Evolutionary conservation across 2,797 vertebrate genomes (phyloP).

Genomic region (Pantherophis vulpinus): DNA sequence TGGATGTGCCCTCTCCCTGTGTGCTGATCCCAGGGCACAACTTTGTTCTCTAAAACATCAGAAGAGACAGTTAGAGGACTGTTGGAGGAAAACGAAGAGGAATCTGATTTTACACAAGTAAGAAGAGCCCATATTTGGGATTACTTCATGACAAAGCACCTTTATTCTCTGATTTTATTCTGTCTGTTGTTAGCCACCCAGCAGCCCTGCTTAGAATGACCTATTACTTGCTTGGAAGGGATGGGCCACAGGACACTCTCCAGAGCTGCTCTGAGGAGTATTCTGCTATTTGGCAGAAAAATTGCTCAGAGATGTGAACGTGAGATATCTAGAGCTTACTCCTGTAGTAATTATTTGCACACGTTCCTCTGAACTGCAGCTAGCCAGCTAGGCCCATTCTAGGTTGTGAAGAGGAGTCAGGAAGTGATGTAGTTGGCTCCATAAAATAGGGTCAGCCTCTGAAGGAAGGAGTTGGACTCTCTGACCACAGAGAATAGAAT

Average conservation of each 20-base stretch:
- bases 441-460: background rate
- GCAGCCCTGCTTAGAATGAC: background rate
- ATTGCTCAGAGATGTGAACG: background rate
- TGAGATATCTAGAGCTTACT: background rate
- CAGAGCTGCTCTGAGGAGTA: background rate
- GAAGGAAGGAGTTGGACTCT: background rate
- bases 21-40: background rate
- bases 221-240: background rate
- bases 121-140: background rate
- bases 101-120: background rate
- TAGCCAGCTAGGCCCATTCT: background rate
- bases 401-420: background rate
- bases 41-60: background rate
- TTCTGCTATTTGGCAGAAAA: background rate
- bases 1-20: background rate
- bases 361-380: too few relatives aligned
- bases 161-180: background rate
- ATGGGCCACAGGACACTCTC: background rate
- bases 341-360: background rate
- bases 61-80: background rate
- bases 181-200: background rate
- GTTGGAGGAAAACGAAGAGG: background rate
- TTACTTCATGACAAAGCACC: background rate
- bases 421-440: background rate
- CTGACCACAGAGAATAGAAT: background rate